Evolutionary conservation across 1,140 invertebrate species (phyloP).

Genomic region (Papilio machaon): DNA sequence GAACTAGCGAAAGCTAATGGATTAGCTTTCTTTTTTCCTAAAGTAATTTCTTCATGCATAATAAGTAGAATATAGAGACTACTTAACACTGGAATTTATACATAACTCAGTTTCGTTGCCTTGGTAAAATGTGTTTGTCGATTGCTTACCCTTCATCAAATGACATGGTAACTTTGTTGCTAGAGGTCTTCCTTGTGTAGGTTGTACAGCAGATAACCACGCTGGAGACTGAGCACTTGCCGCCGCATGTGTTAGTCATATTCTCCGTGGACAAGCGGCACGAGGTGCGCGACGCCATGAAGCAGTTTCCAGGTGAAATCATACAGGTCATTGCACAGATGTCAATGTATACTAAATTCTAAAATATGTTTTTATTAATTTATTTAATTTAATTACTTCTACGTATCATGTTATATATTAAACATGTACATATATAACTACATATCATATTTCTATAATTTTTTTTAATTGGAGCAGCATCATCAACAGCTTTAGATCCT

Average conservation of each 20-base stretch:
- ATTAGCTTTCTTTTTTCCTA: constrained; percentile 68
- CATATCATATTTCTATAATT: too few relatives aligned
- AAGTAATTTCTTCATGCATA: constrained; percentile 52
- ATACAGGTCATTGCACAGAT: constrained; percentile 57
- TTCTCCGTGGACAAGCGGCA: constrained; percentile 68
- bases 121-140: too few relatives aligned
- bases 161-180: neutral
- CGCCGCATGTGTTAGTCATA: constrained; percentile 71
- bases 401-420: too few relatives aligned
- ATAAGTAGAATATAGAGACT: neutral
- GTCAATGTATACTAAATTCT: neutral
- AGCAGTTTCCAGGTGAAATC: constrained; percentile 63
- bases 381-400: neutral
- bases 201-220: constrained; percentile 52
- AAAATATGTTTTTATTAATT: neutral
- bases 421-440: too few relatives aligned
- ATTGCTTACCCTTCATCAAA: too few relatives aligned
- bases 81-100: neutral
- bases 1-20: constrained; percentile 71
- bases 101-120: too few relatives aligned
- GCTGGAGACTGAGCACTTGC: constrained; percentile 66
- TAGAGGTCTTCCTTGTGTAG: constrained; percentile 41
- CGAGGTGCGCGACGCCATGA: constrained; percentile 64
- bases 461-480: too few relatives aligned
- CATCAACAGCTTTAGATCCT: too few relatives aligned